A percentile compares a stretch with the other conserved stretches of the same genome.
Evolutionary conservation across 2,797 vertebrate species (phyloP).

Genomic region (Urosaurus nigricauda): DNA sequence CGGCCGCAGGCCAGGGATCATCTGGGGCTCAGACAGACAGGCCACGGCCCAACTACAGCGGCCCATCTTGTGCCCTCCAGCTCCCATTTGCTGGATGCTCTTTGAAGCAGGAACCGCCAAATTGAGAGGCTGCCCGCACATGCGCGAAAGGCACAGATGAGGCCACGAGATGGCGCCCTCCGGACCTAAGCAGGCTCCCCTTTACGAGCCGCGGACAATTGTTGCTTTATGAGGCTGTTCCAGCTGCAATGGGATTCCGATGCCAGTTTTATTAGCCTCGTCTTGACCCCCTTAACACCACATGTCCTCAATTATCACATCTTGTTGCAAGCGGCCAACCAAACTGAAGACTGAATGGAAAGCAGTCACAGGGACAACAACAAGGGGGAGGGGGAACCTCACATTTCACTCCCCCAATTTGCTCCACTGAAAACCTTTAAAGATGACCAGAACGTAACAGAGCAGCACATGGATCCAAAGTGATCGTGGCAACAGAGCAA

Average conservation of each 20-base stretch:
- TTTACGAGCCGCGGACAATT: accelerated
- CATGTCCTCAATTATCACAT: accelerated
- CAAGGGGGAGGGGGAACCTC: not conserved
- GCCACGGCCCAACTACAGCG: not conserved
- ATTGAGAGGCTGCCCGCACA: too few species aligned
- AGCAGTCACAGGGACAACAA: too few species aligned
- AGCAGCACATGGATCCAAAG: not conserved
- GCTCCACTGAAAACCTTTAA: not conserved
- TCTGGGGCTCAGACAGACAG: not conserved
- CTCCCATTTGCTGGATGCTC: not conserved
- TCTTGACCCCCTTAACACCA: not conserved
- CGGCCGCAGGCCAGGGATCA: not conserved
- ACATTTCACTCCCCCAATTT: too few species aligned
- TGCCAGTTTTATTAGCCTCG: not conserved
- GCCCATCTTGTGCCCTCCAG: not conserved
- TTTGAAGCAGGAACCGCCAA: not conserved
- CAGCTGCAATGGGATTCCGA: not conserved
- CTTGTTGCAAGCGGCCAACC: accelerated
- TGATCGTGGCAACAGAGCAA: too few species aligned
- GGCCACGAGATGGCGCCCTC: conserved; percentile 50
- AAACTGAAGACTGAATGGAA: not conserved
- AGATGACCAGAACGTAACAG: not conserved
- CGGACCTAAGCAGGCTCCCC: not conserved
- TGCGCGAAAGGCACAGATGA: not conserved
- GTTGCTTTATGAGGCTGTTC: not conserved